Conservation (phyloP, 2,888 invertebrate genomes). For the Eudemis profundana region DNA sequence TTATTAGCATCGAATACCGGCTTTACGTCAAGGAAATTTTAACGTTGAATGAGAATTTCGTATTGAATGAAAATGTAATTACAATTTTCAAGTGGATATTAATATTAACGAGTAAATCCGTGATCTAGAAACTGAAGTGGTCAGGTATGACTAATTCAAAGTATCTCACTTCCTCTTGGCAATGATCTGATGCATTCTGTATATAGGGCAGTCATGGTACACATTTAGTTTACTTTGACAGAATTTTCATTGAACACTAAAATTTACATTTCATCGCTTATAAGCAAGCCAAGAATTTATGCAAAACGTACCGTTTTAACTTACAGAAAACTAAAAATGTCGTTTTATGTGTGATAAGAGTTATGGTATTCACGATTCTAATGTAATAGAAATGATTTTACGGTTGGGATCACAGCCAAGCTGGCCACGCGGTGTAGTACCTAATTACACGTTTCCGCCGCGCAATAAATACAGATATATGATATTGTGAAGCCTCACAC, state of each 20-base stretch:
- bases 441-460: slow-evolving; percentile 70
- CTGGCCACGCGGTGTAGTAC: slow-evolving; percentile 53
- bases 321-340: slow-evolving; percentile 28
- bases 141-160: slow-evolving; percentile 35
- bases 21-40: slow-evolving; percentile 36
- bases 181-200: slow-evolving; percentile 28
- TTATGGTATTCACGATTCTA: slow-evolving; percentile 21
- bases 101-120: slow-evolving; percentile 31
- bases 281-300: slow-evolving; percentile 17
- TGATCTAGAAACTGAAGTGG: slow-evolving; percentile 27
- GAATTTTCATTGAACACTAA: neutral
- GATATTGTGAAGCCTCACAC: slow-evolving; percentile 62
- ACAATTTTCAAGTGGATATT: slow-evolving; percentile 31
- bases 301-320: slow-evolving; percentile 3
- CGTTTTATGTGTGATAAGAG: slow-evolving; percentile 31
- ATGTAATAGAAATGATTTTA: slow-evolving; percentile 49
- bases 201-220: slow-evolving; percentile 10
- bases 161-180: slow-evolving; percentile 42
- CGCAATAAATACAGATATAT: slow-evolving; percentile 66
- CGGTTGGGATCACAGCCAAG: slow-evolving; percentile 60
- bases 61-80: slow-evolving; percentile 40
- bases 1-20: slow-evolving; percentile 50
- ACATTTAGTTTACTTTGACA: slow-evolving; percentile 1
- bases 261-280: slow-evolving; percentile 10
- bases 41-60: slow-evolving; percentile 39